Evolutionary conservation across 2,113 vertebrate genomes (phyloP).

Genomic region (Malurus alboscapulatus): DNA sequence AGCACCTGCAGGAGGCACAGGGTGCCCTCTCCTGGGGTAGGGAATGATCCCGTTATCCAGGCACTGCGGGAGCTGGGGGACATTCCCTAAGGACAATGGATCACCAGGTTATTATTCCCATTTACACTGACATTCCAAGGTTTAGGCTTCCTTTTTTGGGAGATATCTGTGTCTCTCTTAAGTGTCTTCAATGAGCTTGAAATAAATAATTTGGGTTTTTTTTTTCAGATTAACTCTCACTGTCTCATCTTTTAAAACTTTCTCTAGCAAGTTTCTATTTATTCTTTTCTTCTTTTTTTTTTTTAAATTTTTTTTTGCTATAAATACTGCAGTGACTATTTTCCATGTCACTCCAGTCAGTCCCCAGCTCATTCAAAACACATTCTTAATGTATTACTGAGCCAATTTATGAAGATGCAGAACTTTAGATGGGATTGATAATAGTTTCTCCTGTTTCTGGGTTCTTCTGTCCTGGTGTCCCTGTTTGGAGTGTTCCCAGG

Average conservation of each 20-base stretch:
- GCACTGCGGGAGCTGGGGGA: rapidly evolving
- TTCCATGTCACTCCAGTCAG: background rate
- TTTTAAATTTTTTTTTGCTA: background rate
- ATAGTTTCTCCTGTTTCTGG: background rate
- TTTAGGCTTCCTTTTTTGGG: background rate
- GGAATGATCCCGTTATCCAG: background rate
- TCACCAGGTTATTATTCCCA: background rate
- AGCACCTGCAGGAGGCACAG: background rate
- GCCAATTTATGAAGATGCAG: background rate
- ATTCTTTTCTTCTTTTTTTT: background rate
- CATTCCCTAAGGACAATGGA: background rate
- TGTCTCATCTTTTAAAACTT: background rate
- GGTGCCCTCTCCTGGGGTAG: background rate
- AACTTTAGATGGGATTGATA: background rate
- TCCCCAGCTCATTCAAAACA: background rate
- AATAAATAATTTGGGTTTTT: rapidly evolving
- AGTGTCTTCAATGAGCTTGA: background rate
- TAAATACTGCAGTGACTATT: background rate
- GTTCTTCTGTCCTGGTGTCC: background rate
- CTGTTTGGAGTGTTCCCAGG: background rate
- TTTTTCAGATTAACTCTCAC: background rate
- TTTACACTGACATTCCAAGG: background rate
- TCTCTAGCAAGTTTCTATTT: background rate
- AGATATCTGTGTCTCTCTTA: background rate
- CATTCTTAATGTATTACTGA: background rate